phyloP scores from a whole-genome alignment of 2,113 vertebrate species.

The Uropsilus gracilis region DNA sequence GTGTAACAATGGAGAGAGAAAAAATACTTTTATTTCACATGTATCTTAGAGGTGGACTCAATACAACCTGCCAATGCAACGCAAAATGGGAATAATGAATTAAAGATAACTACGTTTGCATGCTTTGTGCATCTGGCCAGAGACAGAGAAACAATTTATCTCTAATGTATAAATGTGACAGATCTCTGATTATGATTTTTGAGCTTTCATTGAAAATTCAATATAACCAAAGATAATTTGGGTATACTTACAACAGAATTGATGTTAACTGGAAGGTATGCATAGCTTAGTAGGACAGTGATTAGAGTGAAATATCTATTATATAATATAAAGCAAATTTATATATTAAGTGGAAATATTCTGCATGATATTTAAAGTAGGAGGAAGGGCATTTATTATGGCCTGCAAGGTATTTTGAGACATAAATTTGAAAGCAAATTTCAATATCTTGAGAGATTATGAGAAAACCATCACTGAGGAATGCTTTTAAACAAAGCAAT shows the following conservation, averaged over 20 bases:
- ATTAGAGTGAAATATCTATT: not conserved
- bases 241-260: not conserved
- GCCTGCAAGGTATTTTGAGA: not conserved
- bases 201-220: not conserved
- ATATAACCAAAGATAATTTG: not conserved
- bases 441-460: not conserved
- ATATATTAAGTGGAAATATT: not conserved
- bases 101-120: not conserved
- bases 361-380: not conserved
- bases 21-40: not conserved
- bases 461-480: not conserved
- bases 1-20: not conserved
- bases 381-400: not conserved
- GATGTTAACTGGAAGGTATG: constrained; percentile 2
- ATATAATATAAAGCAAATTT: constrained; percentile 16
- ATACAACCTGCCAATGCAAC: not conserved
- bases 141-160: not conserved
- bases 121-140: not conserved
- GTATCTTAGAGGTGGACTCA: not conserved
- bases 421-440: constrained; percentile 7
- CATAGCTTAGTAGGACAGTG: not conserved
- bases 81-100: not conserved
- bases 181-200: not conserved
- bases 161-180: not conserved
- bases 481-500: constrained; percentile 57